Conservation (phyloP, 2,113 vertebrate species). For the Australoheros scitulus region DNA sequence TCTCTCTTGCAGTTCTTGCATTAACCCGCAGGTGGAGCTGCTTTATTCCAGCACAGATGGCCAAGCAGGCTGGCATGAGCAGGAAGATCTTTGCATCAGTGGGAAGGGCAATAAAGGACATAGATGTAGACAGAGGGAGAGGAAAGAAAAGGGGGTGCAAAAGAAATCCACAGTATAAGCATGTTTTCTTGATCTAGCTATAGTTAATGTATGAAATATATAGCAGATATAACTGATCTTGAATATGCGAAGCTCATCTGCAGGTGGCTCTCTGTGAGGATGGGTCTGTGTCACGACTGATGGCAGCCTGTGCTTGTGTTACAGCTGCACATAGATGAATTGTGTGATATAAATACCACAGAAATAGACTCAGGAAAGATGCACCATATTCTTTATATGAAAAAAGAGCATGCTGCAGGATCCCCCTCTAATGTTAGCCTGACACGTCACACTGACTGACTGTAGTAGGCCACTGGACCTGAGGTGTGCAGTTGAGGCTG, state of each 20-base stretch:
- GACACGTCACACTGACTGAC: slow-evolving; percentile 14
- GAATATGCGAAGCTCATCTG: slow-evolving; percentile 12
- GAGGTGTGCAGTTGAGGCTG: not conserved
- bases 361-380: not conserved
- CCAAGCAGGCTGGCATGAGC: slow-evolving; percentile 43
- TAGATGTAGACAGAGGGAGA: not conserved
- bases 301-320: slow-evolving; percentile 26
- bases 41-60: slow-evolving; percentile 41
- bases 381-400: not conserved
- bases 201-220: not conserved
- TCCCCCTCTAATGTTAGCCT: slow-evolving; percentile 33
- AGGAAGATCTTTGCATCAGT: slow-evolving; percentile 56
- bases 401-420: slow-evolving; percentile 9
- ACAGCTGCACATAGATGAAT: not conserved
- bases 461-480: slow-evolving; percentile 10
- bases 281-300: slow-evolving; percentile 44
- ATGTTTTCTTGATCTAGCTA: not conserved
- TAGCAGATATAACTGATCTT: not conserved
- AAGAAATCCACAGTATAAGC: not conserved
- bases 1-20: slow-evolving; percentile 31
- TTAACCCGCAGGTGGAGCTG: slow-evolving; percentile 54
- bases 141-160: not conserved
- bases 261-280: slow-evolving; percentile 20
- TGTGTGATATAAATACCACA: not conserved
- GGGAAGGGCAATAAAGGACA: slow-evolving; percentile 71